Evolutionary conservation across 2,113 vertebrate species (phyloP).

Genomic region (Kryptolebias marmoratus): DNA sequence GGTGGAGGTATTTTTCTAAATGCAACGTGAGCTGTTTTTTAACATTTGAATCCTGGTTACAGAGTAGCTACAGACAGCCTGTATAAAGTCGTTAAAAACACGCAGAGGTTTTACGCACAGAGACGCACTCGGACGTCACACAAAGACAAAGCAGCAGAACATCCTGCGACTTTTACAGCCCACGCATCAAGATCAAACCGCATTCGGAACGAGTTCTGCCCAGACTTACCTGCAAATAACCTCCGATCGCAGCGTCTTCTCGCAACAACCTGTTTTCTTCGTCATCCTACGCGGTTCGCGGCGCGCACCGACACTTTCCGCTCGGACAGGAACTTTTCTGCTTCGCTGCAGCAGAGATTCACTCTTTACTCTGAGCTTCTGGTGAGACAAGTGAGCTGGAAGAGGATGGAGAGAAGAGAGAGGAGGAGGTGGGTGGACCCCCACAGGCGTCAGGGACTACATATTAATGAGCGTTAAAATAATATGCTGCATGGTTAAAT

Average conservation of each 20-base stretch:
- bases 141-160: background rate
- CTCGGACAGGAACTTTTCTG: background rate
- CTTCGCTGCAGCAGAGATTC: background rate
- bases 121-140: too few relatives aligned
- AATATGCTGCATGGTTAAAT: background rate
- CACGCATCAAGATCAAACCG: background rate
- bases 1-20: too few relatives aligned
- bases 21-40: too few relatives aligned
- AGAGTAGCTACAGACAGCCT: too few relatives aligned
- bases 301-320: constrained; percentile 24
- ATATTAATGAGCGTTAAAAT: background rate
- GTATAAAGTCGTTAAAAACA: too few relatives aligned
- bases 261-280: background rate
- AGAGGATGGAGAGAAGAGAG: constrained; percentile 36
- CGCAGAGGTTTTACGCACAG: too few relatives aligned
- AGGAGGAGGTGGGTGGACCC: constrained; percentile 36
- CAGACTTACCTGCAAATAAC: constrained; percentile 33
- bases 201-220: background rate
- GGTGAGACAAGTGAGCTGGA: constrained; percentile 34
- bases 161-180: background rate
- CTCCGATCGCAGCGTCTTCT: background rate
- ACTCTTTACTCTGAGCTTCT: constrained; percentile 3
- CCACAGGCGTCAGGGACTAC: background rate
- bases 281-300: constrained; percentile 18
- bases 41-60: too few relatives aligned